A percentile compares a stretch with the other conserved stretches of the same genome.
These are phyloP conservation scores for Telmatherina bonti DNA, from an alignment of 2,797 vertebrate genomes.

Conservation along the genomic window DNA sequence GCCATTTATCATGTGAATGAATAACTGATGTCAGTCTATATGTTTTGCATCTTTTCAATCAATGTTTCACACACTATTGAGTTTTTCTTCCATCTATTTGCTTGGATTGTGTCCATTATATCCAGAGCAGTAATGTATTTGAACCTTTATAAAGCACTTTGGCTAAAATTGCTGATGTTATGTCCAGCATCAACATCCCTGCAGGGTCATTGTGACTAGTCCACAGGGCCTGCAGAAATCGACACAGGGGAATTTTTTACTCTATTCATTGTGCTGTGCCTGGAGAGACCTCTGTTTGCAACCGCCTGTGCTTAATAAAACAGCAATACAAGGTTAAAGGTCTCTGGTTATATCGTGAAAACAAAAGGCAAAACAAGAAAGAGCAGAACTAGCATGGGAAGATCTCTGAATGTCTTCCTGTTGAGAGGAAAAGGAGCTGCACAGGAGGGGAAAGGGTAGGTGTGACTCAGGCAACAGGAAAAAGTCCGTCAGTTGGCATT, in stretches of 20 bases:
- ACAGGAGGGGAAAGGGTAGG: conserved; percentile 27
- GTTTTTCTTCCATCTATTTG: conserved; percentile 24
- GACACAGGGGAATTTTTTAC: conserved; percentile 14
- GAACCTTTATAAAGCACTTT: neutral
- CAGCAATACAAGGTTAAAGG: conserved; percentile 40
- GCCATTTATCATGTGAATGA: conserved; percentile 21
- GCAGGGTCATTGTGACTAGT: conserved; percentile 11
- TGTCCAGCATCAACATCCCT: neutral
- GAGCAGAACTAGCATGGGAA: conserved; percentile 31
- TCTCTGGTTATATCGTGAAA: conserved; percentile 35
- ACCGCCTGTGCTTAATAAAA: conserved; percentile 47
- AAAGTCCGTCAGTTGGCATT: conserved; percentile 40
- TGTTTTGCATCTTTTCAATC: neutral
- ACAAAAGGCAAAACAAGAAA: conserved; percentile 47
- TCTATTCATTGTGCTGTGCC: conserved; percentile 2
- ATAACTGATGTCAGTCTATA: neutral
- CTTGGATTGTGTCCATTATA: conserved; percentile 15
- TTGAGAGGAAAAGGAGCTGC: conserved; percentile 33
- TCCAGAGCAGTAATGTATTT: conserved; percentile 5
- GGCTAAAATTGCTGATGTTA: conserved; percentile 1
- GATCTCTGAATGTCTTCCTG: conserved; percentile 55
- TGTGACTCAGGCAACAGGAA: conserved; percentile 53
- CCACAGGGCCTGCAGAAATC: conserved; percentile 19
- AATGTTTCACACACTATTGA: conserved; percentile 16
- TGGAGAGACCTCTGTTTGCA: conserved; percentile 19